phyloP scores from a whole-genome alignment of 2,797 vertebrate genomes.

The Myotis findleyi region DNA sequence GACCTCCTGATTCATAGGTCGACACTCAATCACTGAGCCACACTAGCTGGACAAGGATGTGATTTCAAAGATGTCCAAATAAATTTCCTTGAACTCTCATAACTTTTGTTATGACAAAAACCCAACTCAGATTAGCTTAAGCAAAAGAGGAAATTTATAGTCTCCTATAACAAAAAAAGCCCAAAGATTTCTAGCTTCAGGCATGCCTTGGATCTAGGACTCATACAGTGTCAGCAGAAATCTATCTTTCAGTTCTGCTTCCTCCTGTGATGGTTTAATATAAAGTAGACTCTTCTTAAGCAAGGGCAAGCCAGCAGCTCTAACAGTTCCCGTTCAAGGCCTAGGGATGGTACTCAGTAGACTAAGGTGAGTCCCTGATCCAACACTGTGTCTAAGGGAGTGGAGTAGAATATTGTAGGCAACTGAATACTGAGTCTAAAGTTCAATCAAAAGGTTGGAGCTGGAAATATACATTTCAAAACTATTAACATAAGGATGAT shows the following conservation, averaged over 20 bases:
- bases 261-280: background rate
- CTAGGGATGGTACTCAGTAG: background rate
- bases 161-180: constrained; percentile 6
- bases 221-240: background rate
- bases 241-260: constrained; percentile 11
- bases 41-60: background rate
- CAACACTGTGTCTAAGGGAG: background rate
- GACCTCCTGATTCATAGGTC: too few relatives aligned
- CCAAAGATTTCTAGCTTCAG: background rate
- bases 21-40: too few relatives aligned
- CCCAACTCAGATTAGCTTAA: background rate
- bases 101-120: constrained; percentile 6
- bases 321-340: background rate
- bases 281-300: background rate
- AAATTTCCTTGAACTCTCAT: constrained; percentile 32
- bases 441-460: constrained; percentile 2
- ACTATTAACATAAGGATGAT: background rate
- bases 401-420: background rate
- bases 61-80: background rate
- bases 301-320: background rate
- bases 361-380: background rate
- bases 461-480: background rate
- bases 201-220: background rate
- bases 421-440: background rate
- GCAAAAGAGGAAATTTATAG: constrained; percentile 32